These are phyloP conservation scores for Mantis religiosa DNA, from an alignment of 2,888 invertebrate genomes.

Conservation along the genomic window DNA sequence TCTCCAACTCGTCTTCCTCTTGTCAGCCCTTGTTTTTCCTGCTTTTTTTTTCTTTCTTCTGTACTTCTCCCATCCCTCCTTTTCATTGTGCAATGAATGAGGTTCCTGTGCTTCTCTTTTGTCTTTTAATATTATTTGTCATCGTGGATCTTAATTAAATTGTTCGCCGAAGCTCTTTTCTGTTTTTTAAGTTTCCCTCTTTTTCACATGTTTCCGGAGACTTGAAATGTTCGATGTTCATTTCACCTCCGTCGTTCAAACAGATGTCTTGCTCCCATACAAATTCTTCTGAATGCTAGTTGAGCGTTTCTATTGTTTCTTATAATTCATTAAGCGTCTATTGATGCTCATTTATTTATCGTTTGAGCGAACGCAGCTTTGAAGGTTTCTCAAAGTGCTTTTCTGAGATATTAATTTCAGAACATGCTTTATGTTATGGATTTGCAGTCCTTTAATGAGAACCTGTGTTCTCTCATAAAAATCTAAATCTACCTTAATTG, in stretches of 20 bases:
- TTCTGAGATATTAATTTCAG: not conserved
- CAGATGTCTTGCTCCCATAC: not conserved
- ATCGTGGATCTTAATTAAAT: slow-evolving; percentile 16
- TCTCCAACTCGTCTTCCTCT: not conserved
- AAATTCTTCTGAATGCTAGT: not conserved
- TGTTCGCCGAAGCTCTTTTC: slow-evolving; percentile 9
- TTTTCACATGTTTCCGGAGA: not conserved
- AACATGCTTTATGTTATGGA: not conserved
- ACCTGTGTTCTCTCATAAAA: not conserved
- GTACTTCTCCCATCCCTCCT: not conserved
- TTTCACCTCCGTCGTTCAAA: not conserved
- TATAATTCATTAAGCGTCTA: not conserved
- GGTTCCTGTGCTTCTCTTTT: slow-evolving; percentile 6
- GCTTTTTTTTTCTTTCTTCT: not conserved
- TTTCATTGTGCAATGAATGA: slow-evolving; percentile 15
- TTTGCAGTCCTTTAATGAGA: not conserved
- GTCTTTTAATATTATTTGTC: slow-evolving; percentile 20
- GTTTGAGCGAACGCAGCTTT: not conserved
- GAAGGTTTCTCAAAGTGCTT: not conserved
- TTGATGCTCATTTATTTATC: not conserved
- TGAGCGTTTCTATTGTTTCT: not conserved
- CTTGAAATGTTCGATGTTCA: slow-evolving; percentile 5
- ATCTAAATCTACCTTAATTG: not conserved
- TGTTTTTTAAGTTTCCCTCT: not conserved
- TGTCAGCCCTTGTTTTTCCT: not conserved